Base-by-base conservation (phyloP, 2,888 invertebrate genomes). In the Resseliella maxima region DNA sequence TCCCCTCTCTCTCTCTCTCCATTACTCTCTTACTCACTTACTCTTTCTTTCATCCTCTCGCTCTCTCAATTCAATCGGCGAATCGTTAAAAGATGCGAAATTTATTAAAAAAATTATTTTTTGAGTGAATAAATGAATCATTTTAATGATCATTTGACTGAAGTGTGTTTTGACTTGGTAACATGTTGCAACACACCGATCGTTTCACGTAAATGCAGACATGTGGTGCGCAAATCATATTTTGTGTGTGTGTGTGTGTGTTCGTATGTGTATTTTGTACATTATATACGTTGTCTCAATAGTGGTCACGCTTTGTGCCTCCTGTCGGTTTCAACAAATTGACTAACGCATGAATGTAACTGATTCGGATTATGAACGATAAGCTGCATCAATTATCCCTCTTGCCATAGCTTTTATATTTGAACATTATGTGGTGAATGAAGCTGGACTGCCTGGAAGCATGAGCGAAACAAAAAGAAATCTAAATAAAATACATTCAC, bases 251-350 rank as follows among this genome's bases (percentile, higher is more conserved):
- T n/a, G n/a, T n/a, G n/a, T n/a, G n/a, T n/a, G n/a, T n/a, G n/a
- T n/a, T n/a, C n/a, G n/a, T n/a, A n/a, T 31, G 31, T 72, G 35
- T 72, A 15, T 72, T 72, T 72, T 15, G 31, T 35, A 72, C 31
- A 72, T 72, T 35, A 72, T 72, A 31, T 72, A 31, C 18, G 31
- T 72, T 15, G 72, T n/a, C 31, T 15, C 31, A 72, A 31, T 31
- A 35, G 72, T 31, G 72, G n/a, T 31, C 31, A 2, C 10, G 35
- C 72, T 72, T 31, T 27, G 72, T 31, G 72, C 31, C 72, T 15
- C 31, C 35, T 72, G 72, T 72, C 35, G 72, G 72, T 31, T n/a
- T 72, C 31, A 72, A 72, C 72, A 72, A 72, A 72, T 72, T 72
- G 72, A 35, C 72, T 31, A 72, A 72, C 31, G 72, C 72, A 72